phyloP scores from a whole-genome alignment of 2,113 vertebrate genomes.

The Triplophysa dalaica region DNA sequence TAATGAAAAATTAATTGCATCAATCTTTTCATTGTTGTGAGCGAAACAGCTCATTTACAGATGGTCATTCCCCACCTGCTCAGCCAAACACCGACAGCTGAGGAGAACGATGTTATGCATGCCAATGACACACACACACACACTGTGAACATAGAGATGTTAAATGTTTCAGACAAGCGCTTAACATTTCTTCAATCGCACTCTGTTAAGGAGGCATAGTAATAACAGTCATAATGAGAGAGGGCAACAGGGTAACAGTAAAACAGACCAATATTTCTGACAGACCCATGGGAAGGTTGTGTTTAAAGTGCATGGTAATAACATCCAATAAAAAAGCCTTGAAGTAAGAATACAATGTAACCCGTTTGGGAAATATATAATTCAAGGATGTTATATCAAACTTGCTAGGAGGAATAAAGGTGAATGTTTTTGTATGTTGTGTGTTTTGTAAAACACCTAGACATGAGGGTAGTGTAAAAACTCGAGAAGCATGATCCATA shows the following conservation, averaged over 20 bases:
- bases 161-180: constrained; percentile 63
- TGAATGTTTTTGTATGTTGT: background rate
- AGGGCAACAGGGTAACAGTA: constrained; percentile 50
- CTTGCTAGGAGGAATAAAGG: background rate
- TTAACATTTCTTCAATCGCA: constrained; percentile 54
- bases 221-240: constrained; percentile 46
- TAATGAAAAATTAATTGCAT: constrained; percentile 87
- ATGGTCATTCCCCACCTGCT: constrained; percentile 83
- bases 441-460: no score
- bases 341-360: background rate
- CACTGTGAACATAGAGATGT: constrained; percentile 49
- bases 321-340: background rate
- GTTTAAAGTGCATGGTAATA: background rate
- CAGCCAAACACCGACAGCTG: constrained; percentile 72
- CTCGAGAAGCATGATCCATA: no score
- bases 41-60: constrained; percentile 82
- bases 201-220: constrained; percentile 42
- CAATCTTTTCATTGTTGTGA: constrained; percentile 79
- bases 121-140: constrained; percentile 65
- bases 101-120: constrained; percentile 71
- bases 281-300: background rate
- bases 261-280: background rate
- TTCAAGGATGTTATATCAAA: background rate
- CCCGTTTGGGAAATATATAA: background rate
- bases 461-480: no score